Percentiles rank a stretch among this genome's conserved stretches.
These are phyloP conservation scores for Leptopterna dolabrata DNA, from an alignment of 2,888 invertebrate species.

Conservation along the genomic window DNA sequence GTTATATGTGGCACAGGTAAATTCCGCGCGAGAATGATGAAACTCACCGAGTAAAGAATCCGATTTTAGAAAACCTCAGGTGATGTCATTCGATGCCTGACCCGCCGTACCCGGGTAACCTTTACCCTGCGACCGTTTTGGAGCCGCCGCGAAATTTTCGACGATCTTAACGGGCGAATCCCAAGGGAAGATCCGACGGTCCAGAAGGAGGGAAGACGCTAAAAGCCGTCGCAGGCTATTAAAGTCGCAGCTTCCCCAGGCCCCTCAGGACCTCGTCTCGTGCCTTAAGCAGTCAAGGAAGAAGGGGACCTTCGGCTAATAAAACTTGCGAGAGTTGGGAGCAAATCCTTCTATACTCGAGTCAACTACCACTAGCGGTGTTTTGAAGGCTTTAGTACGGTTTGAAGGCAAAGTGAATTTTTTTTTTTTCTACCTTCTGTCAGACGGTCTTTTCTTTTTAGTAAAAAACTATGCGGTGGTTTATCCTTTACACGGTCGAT, in stretches of 20 bases:
- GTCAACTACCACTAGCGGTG: neutral
- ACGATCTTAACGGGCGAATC: neutral
- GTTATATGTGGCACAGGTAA: too few species aligned
- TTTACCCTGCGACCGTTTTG: neutral
- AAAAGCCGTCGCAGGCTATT: slow-evolving; percentile 1
- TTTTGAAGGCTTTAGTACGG: neutral
- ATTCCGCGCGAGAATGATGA: too few species aligned
- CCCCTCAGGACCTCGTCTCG: neutral
- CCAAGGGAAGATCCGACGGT: neutral
- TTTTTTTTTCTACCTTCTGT: neutral
- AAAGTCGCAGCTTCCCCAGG: neutral
- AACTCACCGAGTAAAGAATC: too few species aligned
- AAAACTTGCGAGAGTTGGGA: slow-evolving; percentile 4
- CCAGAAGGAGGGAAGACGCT: neutral
- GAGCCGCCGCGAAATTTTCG: slow-evolving; percentile 2
- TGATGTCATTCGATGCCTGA: neutral
- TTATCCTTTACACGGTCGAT: neutral
- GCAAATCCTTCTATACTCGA: slow-evolving; percentile 2
- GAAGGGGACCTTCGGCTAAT: neutral
- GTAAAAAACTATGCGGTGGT: neutral
- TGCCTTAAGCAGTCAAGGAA: neutral
- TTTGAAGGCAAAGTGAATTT: neutral
- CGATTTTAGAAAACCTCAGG: too few species aligned
- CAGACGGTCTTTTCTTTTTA: neutral
- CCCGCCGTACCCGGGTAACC: neutral